Conservation (phyloP, 2,888 invertebrate species). For the Drosophila neoperkinsi region DNA sequence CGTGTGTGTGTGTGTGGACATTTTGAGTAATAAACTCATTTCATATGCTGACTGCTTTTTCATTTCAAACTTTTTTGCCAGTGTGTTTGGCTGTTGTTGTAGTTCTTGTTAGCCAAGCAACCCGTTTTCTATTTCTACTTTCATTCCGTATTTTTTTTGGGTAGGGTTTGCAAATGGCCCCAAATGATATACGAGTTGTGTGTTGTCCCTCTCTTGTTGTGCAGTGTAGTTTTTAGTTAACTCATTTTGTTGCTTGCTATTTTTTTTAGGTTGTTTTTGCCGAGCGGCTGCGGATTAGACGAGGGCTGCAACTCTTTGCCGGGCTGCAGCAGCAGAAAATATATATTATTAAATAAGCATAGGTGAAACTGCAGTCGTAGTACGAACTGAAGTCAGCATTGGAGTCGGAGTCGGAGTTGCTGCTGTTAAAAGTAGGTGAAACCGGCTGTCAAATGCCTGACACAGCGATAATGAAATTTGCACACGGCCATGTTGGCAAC, state of each 20-base stretch:
- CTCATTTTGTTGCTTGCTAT: constrained; percentile 48
- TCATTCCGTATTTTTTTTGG: not conserved
- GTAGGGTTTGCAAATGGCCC: constrained; percentile 21
- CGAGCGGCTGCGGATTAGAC: constrained; percentile 42
- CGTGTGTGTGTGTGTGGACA: constrained; percentile 43
- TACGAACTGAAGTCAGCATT: constrained; percentile 15
- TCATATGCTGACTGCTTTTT: constrained; percentile 81
- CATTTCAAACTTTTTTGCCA: constrained; percentile 73
- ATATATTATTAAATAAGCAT: constrained; percentile 18
- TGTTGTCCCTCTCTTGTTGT: constrained; percentile 16
- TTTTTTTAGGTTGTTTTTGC: constrained; percentile 39
- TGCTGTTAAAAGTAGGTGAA: constrained; percentile 75
- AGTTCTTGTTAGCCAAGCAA: constrained; percentile 69
- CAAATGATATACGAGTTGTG: constrained; percentile 71
- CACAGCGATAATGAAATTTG: constrained; percentile 77
- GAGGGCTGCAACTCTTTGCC: constrained; percentile 21
- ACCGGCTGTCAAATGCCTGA: constrained; percentile 74
- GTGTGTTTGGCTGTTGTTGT: constrained; percentile 47
- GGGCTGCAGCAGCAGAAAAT: constrained; percentile 27
- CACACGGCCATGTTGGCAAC: constrained; percentile 55
- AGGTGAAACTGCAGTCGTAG: constrained; percentile 4
- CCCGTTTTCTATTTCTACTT: constrained; percentile 5
- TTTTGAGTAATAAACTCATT: constrained; percentile 80
- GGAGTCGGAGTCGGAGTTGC: constrained; percentile 3
- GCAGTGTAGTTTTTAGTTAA: constrained; percentile 57